Evolutionary conservation across 2,797 vertebrate species (phyloP).

Genomic region (Austrolebias charrua): DNA sequence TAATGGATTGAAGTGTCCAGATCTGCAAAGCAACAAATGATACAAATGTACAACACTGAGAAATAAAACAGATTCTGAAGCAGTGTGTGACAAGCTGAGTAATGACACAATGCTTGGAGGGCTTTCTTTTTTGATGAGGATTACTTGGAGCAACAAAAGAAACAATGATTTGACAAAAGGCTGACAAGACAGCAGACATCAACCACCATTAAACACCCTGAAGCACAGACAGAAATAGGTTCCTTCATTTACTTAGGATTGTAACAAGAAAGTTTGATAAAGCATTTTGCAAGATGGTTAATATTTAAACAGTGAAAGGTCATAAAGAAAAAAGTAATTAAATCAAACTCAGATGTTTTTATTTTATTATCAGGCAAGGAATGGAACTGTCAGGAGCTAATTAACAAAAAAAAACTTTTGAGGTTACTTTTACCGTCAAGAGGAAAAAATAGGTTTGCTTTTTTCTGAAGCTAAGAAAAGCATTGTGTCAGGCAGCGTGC

Average conservation of each 20-base stretch:
- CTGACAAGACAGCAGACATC: conserved; percentile 60
- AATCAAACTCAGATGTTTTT: background rate
- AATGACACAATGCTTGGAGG: conserved; percentile 56
- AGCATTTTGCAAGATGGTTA: conserved; percentile 30
- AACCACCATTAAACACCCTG: conserved; percentile 55
- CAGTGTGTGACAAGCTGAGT: conserved; percentile 55
- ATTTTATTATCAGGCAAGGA: background rate
- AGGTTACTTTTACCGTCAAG: background rate
- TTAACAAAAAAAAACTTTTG: background rate
- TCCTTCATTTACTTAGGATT: conserved; percentile 49
- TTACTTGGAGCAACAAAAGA: conserved; percentile 59
- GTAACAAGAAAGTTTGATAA: conserved; percentile 45
- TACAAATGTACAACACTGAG: conserved; percentile 55
- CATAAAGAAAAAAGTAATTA: background rate
- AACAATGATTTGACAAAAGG: conserved; percentile 61
- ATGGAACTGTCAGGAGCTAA: background rate
- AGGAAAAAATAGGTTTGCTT: background rate
- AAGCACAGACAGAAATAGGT: conserved; percentile 62
- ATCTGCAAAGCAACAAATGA: conserved; percentile 42
- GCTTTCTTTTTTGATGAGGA: conserved; percentile 60
- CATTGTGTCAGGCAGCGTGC: too few species aligned
- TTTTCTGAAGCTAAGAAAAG: background rate
- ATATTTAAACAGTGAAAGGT: conserved; percentile 32
- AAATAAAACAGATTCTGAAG: conserved; percentile 57
- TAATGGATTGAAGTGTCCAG: conserved; percentile 71